A percentile compares a stretch with the other conserved stretches of the same genome.
Evolutionary conservation across 1,140 invertebrate genomes (phyloP).

Genomic region (Zaprionus ghesquierei): DNA sequence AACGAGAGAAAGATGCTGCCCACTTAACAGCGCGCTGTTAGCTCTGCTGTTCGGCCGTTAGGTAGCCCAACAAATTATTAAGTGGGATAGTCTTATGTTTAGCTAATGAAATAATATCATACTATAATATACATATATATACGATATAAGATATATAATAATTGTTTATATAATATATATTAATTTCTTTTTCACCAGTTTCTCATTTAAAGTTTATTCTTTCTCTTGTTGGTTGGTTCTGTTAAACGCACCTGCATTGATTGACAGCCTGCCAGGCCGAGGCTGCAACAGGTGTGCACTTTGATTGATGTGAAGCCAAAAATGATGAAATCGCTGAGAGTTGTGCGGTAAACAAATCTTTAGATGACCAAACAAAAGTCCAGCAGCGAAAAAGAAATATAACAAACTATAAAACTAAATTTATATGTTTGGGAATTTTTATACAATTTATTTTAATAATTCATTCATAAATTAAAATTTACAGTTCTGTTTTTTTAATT

Average conservation of each 20-base stretch:
- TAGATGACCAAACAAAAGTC: background rate
- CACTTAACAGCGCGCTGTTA: constrained; percentile 27
- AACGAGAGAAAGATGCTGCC: background rate
- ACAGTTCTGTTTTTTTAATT: rapidly evolving
- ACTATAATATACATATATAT: background rate
- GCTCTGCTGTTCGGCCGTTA: background rate
- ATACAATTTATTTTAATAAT: no score
- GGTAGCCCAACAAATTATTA: constrained; percentile 3
- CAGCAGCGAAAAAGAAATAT: background rate
- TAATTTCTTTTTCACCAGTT: background rate
- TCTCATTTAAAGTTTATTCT: background rate
- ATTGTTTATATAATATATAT: background rate
- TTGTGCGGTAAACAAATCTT: background rate
- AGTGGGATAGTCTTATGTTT: background rate
- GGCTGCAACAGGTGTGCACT: constrained; percentile 53
- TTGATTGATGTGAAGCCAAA: constrained; percentile 37
- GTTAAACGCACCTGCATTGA: constrained; percentile 20
- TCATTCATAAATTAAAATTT: background rate
- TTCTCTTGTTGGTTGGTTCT: background rate
- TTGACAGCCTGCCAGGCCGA: constrained; percentile 9
- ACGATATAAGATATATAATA: background rate
- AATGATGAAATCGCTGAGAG: background rate
- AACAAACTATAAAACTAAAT: background rate
- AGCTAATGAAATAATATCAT: background rate
- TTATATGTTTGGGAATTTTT: no score